Evolutionary conservation across 2,797 vertebrate species (phyloP), one percentile per base, ranked within the genome.

Genomic region (Numenius phaeopus): DNA sequence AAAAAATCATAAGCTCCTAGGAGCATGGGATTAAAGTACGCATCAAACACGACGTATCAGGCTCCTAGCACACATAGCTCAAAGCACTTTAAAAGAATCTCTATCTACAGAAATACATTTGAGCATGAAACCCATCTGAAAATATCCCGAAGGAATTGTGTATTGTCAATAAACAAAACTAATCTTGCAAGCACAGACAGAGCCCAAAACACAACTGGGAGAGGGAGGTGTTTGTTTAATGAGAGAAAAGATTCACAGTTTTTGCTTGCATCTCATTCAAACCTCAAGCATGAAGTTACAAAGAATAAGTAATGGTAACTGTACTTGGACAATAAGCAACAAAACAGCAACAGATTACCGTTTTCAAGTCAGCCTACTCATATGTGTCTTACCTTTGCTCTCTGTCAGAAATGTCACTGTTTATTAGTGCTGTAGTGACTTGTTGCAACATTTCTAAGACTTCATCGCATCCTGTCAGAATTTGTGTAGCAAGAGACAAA

Each of bases 371-470:
- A 22, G 21, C 46, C 72, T 4, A 24, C 52, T 83, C 59, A 16
- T 21, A 37, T 19, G 44, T 27, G 32, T 23, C 97, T 97, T 93
- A 99, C 99, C 99, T 99, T 95, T 98, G 99, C 87, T 99, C 99
- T 91, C 99, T 98, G 93, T 99, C 99, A 30, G 98, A 81, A 91
- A 99, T 98, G 96, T 99, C 99, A 79, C 99, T 99, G 98, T 99
- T 99, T 87, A 99, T 99, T 79, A 99, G 99, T 71, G 99, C 99
- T n/a, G 99, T 99, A 75, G 99, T 99, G 96, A 99, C 99, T 97
- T 99, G 99, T 95, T 99, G 99, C 84, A 99, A 98, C 95, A 99
- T 99, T 98, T 99, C 99, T 94, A 99, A 97, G 55, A 99, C 99
- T 98, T 99, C 99, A 95, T 99, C 99, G 93, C 99, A 99, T 85